phyloP scores from a whole-genome alignment of 1,140 invertebrate genomes.

The Antheraea pernyi region DNA sequence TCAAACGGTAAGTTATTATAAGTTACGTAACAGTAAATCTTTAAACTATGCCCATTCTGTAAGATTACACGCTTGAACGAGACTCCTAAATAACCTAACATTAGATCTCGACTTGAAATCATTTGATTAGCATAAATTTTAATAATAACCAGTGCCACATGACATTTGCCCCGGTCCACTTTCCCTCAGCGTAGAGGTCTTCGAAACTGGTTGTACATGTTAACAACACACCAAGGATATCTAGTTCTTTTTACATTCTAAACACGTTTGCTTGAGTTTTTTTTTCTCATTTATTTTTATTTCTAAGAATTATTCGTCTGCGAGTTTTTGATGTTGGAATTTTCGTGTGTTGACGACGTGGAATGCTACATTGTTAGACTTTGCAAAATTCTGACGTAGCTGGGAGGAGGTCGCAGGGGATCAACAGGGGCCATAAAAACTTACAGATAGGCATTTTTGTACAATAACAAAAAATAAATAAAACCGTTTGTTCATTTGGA shows the following conservation, averaged over 20 bases:
- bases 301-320: not conserved
- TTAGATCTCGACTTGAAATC: conserved; percentile 10
- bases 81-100: not conserved
- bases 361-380: no score
- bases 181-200: conserved; percentile 9
- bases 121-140: conserved; percentile 26
- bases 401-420: no score
- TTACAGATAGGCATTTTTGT: no score
- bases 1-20: no score
- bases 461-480: no score
- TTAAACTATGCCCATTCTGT: not conserved
- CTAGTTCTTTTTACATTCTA: conserved; percentile 19
- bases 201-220: conserved; percentile 4
- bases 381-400: no score
- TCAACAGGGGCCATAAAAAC: no score
- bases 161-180: not conserved
- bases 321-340: not conserved
- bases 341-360: not conserved
- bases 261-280: conserved; percentile 8
- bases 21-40: not conserved
- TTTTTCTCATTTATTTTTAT: conserved; percentile 1
- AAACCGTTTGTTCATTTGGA: no score
- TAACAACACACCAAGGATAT: conserved; percentile 15
- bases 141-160: conserved; percentile 15
- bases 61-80: not conserved